These are phyloP conservation scores for Eptesicus fuscus DNA, from an alignment of 2,113 vertebrate genomes.

Conservation along the genomic window DNA sequence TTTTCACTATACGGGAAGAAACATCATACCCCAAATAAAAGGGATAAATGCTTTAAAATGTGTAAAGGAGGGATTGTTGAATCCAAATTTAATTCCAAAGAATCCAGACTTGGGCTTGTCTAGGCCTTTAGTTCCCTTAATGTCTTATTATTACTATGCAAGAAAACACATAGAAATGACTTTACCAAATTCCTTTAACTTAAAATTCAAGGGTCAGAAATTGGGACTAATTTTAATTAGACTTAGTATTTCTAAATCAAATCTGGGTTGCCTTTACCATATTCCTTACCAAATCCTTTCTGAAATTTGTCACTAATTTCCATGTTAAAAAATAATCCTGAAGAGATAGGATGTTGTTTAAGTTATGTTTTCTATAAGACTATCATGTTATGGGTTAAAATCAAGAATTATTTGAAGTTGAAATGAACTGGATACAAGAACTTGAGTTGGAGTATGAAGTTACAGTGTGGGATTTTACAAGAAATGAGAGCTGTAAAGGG, in stretches of 20 bases:
- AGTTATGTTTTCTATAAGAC: not conserved
- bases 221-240: not conserved
- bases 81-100: not conserved
- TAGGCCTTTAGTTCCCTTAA: not conserved
- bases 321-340: not conserved
- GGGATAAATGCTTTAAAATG: not conserved
- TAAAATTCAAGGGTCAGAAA: slow-evolving; percentile 1
- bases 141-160: slow-evolving; percentile 3
- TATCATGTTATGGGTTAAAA: not conserved
- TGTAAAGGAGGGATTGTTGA: not conserved
- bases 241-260: not conserved
- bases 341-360: not conserved
- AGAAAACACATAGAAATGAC: not conserved
- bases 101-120: not conserved
- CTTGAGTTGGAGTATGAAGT: not conserved
- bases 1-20: not conserved
- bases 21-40: not conserved
- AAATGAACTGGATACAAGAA: not conserved
- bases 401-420: not conserved
- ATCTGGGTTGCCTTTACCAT: not conserved
- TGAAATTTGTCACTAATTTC: not conserved
- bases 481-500: not conserved
- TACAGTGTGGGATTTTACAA: not conserved
- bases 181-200: not conserved
- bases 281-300: not conserved